phyloP scores from a whole-genome alignment of 2,888 invertebrate genomes.

The Hermaeophaga mercurialis region DNA sequence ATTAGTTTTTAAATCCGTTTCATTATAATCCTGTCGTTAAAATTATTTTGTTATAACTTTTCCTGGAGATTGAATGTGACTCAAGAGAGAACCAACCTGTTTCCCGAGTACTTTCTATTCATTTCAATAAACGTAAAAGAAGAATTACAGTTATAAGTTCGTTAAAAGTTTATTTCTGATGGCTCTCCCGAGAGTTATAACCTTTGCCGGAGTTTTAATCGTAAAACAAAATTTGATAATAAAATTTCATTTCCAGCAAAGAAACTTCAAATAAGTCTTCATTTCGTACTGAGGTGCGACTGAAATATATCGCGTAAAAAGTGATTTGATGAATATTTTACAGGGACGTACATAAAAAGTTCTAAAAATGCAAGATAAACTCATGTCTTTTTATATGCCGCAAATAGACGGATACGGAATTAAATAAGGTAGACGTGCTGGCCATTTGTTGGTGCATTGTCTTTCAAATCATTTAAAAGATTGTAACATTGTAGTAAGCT shows the following conservation, averaged over 20 bases:
- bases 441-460: no score
- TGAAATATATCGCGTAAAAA: slow-evolving; percentile 3
- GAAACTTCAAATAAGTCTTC: slow-evolving; percentile 9
- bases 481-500: no score
- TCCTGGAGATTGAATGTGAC: slow-evolving; percentile 17
- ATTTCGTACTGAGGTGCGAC: slow-evolving; percentile 3
- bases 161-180: slow-evolving; percentile 33
- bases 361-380: no score
- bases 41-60: slow-evolving; percentile 13
- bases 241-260: slow-evolving; percentile 18
- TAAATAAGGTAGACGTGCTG: no score
- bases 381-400: no score
- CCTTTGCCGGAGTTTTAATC: slow-evolving; percentile 27
- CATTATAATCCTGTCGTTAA: neutral
- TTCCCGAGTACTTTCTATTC: slow-evolving; percentile 31
- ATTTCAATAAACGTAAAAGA: slow-evolving; percentile 29
- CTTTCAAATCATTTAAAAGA: no score
- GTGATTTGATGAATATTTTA: neutral
- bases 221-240: slow-evolving; percentile 23
- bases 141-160: slow-evolving; percentile 32
- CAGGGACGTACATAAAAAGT: neutral
- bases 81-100: slow-evolving; percentile 25
- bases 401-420: no score
- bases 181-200: slow-evolving; percentile 30
- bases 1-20: neutral